These are phyloP conservation scores for Tolypeutes matacus DNA, from an alignment of 2,797 vertebrate species.

Conservation along the genomic window DNA sequence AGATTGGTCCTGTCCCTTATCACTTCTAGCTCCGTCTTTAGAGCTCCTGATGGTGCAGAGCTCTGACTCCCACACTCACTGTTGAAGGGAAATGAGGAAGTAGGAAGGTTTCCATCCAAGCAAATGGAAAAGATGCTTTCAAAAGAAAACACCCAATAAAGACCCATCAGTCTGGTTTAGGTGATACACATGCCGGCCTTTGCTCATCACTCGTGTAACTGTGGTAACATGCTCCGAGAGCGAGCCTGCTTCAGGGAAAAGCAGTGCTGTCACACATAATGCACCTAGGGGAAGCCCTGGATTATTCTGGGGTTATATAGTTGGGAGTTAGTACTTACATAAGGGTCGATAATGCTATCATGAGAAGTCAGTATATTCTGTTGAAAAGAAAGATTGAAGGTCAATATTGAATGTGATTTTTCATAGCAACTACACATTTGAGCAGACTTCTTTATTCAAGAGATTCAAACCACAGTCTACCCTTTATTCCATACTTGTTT, in stretches of 20 bases:
- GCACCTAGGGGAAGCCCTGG: background rate
- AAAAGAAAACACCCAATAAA: background rate
- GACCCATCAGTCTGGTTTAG: background rate
- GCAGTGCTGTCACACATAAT: background rate
- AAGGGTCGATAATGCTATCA: background rate
- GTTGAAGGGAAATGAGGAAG: background rate
- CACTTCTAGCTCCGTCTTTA: background rate
- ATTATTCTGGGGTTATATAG: background rate
- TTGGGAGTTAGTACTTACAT: slow-evolving; percentile 60
- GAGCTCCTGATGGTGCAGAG: background rate
- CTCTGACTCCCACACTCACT: background rate
- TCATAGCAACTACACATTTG: background rate
- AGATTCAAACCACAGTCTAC: background rate
- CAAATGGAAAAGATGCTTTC: background rate
- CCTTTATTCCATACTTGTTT: background rate
- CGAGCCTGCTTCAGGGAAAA: background rate
- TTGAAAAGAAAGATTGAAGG: slow-evolving; percentile 54
- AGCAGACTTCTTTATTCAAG: background rate
- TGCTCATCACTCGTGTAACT: background rate
- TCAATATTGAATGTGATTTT: background rate
- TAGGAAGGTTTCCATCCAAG: background rate
- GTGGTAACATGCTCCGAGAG: fast-evolving
- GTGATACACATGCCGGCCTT: background rate
- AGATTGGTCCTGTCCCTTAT: background rate
- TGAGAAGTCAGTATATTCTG: background rate